Base-by-base conservation (phyloP, 2,113 vertebrate species). In the Scortum barcoo region DNA sequence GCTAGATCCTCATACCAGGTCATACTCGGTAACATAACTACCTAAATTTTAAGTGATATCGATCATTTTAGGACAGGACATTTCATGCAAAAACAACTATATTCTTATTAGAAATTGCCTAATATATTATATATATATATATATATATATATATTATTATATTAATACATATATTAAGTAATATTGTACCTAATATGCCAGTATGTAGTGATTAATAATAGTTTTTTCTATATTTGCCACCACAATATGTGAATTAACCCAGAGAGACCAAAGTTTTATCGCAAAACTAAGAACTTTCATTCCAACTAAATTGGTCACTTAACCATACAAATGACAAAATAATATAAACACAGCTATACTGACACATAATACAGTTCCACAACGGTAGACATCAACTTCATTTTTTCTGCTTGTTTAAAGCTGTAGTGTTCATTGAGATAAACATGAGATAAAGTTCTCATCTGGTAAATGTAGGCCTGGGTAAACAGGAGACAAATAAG, bases 401-500 rank as follows among this genome's bases (percentile, higher is more conserved):
- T 1, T 11, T 69, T 60, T 63, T 22, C n/a, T 61, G 11, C 7
- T 69, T 50, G 13, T 72, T 76, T 14, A 78, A 72, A 75, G 44
- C 50, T 54, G 10, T 14, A 30, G 8, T 8, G 3, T 72, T 40
- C 51, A 74, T 80, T 76, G n/a, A n/a, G n/a, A n/a, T n/a, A n/a
- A 81, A 16, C 61, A 76, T 66, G 8, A 71, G 50, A 69, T 42
- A 56, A 53, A 30, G 56, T 58, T 38, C 16, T 89, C 81, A 75
- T 91, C 72, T 86, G 78, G 61, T 78, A 26, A 86, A 77, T 73
- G 50, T 22, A 82, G 76, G 69, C 16, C 50, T 79, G 58, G 30
- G 42, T 85, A 75, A 86, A 86, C 76, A 86, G 63, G 28, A 82
- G 86, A 88, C 79, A 81, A 86, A 88, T 74, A 44, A 78, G 51